Base-by-base conservation (phyloP, 64 coral and sea anemone species). In the Pocillopora damicornis region DNA sequence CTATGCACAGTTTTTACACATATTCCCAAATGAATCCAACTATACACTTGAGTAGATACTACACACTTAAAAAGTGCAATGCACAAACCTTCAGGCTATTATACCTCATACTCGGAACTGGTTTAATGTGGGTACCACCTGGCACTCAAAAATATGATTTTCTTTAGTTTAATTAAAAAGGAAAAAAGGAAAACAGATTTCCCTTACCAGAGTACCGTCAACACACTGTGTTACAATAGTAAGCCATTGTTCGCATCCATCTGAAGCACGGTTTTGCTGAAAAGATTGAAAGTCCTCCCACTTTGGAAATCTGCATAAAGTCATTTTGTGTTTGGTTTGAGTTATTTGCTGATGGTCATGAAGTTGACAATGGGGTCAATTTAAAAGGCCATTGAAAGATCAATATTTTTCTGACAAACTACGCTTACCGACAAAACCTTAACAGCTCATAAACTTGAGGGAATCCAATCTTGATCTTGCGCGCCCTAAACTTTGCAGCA, bases 381-480 rank as follows among this genome's bases (percentile, higher is more conserved):
- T 51, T 51, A 51, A 51, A 51, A 51, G 42, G 42, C 42, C 42
- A 51, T 1, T 51, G 42, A 51, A 51, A 51, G 42, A 51, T 51
- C 42, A 7, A 68, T 35, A 86, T 2, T 12, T 60, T 63, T 26
- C 23, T 23, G 22, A 18, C 23, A 15, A 35, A 58, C n/a, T 13
- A 63, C 0, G 76, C 78, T 76, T 37, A 93, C 87, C 75, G 64
- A 25, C 92, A 89, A 71, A 89, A 89, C 77, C 86, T 79, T 42
- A 59, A 75, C 51, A 86, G 20, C 35, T 89, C 83, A 26, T 93
- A 93, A 65, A 84, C 22, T 35, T 93, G 91, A 35, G 91, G 91
- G 22, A 72, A 12, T n/a, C 78, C 86, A 57, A 93, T 3, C 14
- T 35, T 77, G 30, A 61, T 79, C 26, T 93, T 83, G 35, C 16